These are phyloP conservation scores for Parnassius orleans DNA, from an alignment of 2,888 invertebrate genomes.

Conservation along the genomic window DNA sequence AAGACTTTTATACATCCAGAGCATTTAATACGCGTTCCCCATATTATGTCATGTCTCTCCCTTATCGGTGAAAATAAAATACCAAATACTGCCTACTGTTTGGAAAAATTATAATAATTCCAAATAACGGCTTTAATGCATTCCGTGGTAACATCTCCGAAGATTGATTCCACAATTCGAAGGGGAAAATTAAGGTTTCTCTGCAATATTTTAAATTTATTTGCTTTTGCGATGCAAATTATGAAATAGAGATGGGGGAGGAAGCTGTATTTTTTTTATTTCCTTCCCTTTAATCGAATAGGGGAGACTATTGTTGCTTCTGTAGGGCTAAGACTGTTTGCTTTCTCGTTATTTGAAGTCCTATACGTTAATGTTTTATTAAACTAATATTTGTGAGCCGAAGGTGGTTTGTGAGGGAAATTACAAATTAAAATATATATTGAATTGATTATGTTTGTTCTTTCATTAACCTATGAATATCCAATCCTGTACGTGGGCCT, in stretches of 20 bases:
- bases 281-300: slow-evolving; percentile 68
- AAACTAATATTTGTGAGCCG: slow-evolving; percentile 9
- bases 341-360: slow-evolving; percentile 44
- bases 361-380: neutral
- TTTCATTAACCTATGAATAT: no score
- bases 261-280: slow-evolving; percentile 50
- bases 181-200: slow-evolving; percentile 68
- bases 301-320: slow-evolving; percentile 66
- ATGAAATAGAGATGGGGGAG: slow-evolving; percentile 73
- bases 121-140: slow-evolving; percentile 2
- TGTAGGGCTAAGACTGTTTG: slow-evolving; percentile 56
- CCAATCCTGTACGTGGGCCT: no score
- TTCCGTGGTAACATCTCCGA: slow-evolving; percentile 24
- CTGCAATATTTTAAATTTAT: slow-evolving; percentile 77
- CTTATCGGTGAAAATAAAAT: neutral
- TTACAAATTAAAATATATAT: slow-evolving; percentile 7
- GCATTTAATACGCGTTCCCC: no score
- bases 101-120: neutral
- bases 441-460: no score
- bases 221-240: slow-evolving; percentile 78
- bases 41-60: no score
- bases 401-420: slow-evolving; percentile 2
- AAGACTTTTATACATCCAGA: no score
- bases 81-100: neutral
- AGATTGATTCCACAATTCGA: slow-evolving; percentile 66